phyloP scores from a whole-genome alignment of 2,113 vertebrate species.

The Ictidomys tridecemlineatus region DNA sequence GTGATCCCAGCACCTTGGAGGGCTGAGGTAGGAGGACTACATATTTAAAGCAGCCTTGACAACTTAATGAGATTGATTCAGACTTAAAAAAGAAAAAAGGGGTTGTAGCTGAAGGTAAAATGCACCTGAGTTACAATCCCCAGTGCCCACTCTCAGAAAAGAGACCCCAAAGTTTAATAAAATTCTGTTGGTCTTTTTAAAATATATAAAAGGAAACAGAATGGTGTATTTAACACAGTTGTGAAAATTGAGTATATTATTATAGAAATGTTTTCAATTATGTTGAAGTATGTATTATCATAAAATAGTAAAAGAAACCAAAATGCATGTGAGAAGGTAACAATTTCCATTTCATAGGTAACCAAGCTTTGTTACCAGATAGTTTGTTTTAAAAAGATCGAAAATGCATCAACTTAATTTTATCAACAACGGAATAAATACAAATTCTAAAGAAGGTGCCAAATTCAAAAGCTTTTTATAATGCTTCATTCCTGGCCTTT shows the following conservation, averaged over 20 bases:
- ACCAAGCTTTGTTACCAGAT: background rate
- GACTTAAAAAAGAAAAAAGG: no score
- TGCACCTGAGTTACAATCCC: no score
- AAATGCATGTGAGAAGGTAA: constrained; percentile 19
- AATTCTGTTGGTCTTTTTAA: background rate
- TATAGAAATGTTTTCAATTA: constrained; percentile 35
- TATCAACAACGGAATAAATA: background rate
- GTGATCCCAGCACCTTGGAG: no score
- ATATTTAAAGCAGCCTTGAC: no score
- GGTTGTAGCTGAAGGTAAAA: no score
- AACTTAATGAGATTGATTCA: no score
- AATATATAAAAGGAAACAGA: constrained; percentile 19
- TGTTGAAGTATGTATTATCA: constrained; percentile 12
- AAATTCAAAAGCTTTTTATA: background rate
- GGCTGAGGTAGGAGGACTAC: no score
- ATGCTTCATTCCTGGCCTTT: background rate
- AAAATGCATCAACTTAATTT: background rate
- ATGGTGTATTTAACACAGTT: background rate
- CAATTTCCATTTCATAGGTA: background rate
- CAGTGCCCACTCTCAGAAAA: no score
- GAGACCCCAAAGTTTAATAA: background rate
- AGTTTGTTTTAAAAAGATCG: background rate
- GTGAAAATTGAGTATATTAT: background rate
- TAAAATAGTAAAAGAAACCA: background rate
- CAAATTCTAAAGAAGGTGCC: background rate